Percentiles rank a stretch among this genome's conserved stretches.
phyloP scores from a whole-genome alignment of 2,888 invertebrate genomes.

The Acanthopleura granulata region DNA sequence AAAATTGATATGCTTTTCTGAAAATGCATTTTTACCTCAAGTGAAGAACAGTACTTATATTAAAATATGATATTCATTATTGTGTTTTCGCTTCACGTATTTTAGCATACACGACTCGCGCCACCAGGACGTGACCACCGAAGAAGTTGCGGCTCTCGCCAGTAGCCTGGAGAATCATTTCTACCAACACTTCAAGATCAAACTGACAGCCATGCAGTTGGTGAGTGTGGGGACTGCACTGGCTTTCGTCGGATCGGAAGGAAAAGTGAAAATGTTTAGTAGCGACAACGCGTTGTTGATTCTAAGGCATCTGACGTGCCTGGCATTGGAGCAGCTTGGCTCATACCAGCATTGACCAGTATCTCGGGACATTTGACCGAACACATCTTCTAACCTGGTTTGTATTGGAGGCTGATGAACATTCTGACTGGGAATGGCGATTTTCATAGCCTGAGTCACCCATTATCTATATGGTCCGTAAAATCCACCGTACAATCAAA shows the following conservation, averaged over 20 bases:
- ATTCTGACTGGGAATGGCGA: too few relatives aligned
- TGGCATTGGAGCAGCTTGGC: conserved; percentile 40
- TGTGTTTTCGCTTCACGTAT: not conserved
- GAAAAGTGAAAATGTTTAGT: conserved; percentile 51
- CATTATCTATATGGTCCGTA: too few relatives aligned
- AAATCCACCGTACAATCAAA: too few relatives aligned
- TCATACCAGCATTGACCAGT: not conserved
- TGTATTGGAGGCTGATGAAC: too few relatives aligned
- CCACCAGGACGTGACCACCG: conserved; percentile 40
- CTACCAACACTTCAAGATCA: conserved; percentile 46
- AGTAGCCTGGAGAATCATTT: conserved; percentile 50
- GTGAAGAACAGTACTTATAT: too few relatives aligned
- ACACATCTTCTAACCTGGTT: too few relatives aligned
- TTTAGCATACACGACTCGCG: conserved; percentile 41
- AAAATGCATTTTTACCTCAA: too few relatives aligned
- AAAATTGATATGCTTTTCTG: too few relatives aligned
- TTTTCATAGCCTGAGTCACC: too few relatives aligned
- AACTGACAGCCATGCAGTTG: conserved; percentile 48
- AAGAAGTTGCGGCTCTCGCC: conserved; percentile 48
- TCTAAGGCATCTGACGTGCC: conserved; percentile 41
- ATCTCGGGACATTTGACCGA: not conserved
- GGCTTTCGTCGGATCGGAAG: conserved; percentile 47
- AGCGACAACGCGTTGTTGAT: conserved; percentile 39
- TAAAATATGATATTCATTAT: too few relatives aligned
- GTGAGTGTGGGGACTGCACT: conserved; percentile 47